Base-by-base conservation (phyloP, 2,888 invertebrate species). In the Scaptomyza caliginosa region DNA sequence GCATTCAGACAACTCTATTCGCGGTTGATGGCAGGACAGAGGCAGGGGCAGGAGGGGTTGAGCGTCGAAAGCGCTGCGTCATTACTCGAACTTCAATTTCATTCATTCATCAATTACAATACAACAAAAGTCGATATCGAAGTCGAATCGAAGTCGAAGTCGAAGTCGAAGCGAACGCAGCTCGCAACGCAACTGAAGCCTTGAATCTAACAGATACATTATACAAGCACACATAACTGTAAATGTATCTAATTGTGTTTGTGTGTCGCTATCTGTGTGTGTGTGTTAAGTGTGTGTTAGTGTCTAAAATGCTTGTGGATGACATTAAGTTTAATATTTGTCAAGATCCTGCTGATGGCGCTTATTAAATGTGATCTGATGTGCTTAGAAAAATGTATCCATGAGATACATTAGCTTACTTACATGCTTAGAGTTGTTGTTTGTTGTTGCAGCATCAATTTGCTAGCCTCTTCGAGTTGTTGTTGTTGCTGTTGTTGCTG, bases 21-120 rank as follows among this genome's bases (percentile, higher is more conserved):
- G 65, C 62, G 55, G n/a, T n/a, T n/a, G n/a, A n/a, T n/a, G n/a
- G n/a, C n/a, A n/a, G n/a, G n/a, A n/a, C n/a, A n/a, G n/a, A n/a
- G 28, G 24, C 13, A n/a, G 30, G 46, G 59, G 26, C 58, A 21
- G n/a, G n/a, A n/a, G n/a, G n/a, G n/a, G n/a, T n/a, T n/a, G n/a
- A n/a, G n/a, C n/a, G n/a, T 3, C 11, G 38, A 77, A 81, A 74
- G 38, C 52, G 83, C 83, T 79, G 79, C 63, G 87, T 84, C 83
- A 84, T 82, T 77, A 82, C 87, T 85, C 87, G 87, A 84, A 82
- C 81, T 84, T 83, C 83, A 83, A 82, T 82, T 83, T 83, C 87
- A 83, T 83, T 83, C 83, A 83, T 86, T 87, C 87, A 85, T 87
- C 85, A 84, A 83, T 86, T 85, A 87, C 83, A 86, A 87, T 86